A percentile compares a stretch with the other conserved stretches of the same genome.
Evolutionary conservation across 2,113 vertebrate genomes (phyloP).

Genomic region (Cheirogaleus medius): DNA sequence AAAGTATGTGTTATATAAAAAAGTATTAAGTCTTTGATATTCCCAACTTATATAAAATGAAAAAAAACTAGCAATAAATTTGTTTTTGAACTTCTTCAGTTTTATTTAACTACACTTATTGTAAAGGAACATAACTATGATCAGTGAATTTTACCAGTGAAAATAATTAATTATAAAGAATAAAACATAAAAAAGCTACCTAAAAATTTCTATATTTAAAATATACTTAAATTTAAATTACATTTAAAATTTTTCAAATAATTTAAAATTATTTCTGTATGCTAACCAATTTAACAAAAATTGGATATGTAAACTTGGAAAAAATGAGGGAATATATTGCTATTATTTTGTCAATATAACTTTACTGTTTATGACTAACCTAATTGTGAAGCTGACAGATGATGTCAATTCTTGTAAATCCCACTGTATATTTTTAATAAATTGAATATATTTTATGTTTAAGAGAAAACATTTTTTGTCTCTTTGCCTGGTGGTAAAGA

Average conservation of each 20-base stretch:
- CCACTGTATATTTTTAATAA: neutral
- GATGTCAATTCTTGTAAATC: neutral
- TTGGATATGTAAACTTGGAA: neutral
- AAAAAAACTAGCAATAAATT: neutral
- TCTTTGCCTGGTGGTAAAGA: neutral
- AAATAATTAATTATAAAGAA: neutral
- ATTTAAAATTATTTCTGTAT: neutral
- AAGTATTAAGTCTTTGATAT: constrained; percentile 7
- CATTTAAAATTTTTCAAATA: neutral
- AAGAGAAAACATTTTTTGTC: neutral
- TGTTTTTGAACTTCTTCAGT: neutral
- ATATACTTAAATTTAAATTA: neutral
- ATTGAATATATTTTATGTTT: neutral
- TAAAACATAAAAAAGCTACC: neutral
- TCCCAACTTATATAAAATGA: neutral
- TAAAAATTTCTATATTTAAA: neutral
- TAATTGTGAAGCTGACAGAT: neutral
- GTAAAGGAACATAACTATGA: neutral
- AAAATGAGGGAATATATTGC: neutral
- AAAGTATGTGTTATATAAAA: neutral
- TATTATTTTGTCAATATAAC: neutral
- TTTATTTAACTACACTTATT: neutral
- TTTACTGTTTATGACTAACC: neutral
- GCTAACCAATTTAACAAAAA: neutral
- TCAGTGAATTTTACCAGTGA: neutral